Conservation (phyloP, 1,140 invertebrate genomes). For the Trichoplusia ni region DNA sequence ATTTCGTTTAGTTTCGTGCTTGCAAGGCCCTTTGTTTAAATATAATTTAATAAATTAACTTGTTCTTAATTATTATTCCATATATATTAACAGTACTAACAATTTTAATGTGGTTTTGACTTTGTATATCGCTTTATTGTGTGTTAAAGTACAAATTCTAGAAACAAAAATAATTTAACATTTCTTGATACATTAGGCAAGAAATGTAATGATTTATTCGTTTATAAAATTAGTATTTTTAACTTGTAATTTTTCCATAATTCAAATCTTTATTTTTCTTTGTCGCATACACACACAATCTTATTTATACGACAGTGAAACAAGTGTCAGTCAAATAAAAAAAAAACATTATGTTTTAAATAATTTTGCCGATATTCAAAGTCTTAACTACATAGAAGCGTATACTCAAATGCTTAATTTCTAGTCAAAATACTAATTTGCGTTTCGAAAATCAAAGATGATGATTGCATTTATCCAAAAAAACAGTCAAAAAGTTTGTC, state of each 20-base stretch:
- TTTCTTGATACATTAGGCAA: background rate
- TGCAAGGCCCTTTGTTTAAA: background rate
- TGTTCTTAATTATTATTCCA: too few relatives aligned
- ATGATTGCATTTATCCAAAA: constrained; percentile 24
- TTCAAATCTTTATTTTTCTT: too few relatives aligned
- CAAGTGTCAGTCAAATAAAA: too few relatives aligned
- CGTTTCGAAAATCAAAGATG: constrained; percentile 27
- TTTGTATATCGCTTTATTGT: background rate
- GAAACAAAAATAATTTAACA: background rate
- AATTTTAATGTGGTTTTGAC: background rate
- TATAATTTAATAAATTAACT: too few relatives aligned
- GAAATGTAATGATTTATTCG: too few relatives aligned
- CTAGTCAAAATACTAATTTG: constrained; percentile 32
- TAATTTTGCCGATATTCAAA: constrained; percentile 6
- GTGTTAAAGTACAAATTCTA: too few relatives aligned
- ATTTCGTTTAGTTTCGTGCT: background rate
- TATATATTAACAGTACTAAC: constrained; percentile 14
- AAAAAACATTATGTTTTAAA: too few relatives aligned
- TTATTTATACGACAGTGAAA: too few relatives aligned
- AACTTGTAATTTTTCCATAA: too few relatives aligned
- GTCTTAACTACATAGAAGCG: background rate
- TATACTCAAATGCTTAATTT: constrained; percentile 28
- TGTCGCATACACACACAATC: too few relatives aligned
- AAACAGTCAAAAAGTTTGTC: background rate
- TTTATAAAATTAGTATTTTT: too few relatives aligned